Percentiles rank a stretch among this genome's conserved stretches.
Evolutionary conservation across 2,113 vertebrate genomes (phyloP).

Genomic region (Peromyscus polionotus): DNA sequence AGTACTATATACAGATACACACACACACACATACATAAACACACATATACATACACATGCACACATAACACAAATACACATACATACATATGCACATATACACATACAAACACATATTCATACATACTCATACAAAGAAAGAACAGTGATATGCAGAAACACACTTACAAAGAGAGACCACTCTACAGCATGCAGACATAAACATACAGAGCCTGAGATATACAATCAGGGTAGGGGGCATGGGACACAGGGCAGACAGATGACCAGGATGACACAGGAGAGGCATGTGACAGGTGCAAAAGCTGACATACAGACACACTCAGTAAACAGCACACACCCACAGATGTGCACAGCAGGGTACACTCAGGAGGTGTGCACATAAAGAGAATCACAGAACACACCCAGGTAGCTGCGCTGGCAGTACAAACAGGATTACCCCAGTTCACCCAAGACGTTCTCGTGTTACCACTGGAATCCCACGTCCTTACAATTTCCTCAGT

Average conservation of each 20-base stretch:
- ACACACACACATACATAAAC: not conserved
- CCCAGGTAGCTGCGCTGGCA: not conserved
- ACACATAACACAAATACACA: not conserved
- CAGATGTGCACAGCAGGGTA: not conserved
- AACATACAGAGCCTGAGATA: not conserved
- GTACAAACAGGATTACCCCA: not conserved
- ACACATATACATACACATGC: not conserved
- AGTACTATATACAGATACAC: not conserved
- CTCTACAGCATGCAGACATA: not conserved
- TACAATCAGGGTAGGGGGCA: too few species aligned
- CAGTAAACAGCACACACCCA: not conserved
- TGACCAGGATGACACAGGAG: not conserved
- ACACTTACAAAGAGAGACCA: not conserved
- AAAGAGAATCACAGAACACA: accelerated
- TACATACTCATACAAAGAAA: not conserved
- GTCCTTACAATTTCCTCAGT: not conserved
- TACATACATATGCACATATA: not conserved
- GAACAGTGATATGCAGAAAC: not conserved
- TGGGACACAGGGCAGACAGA: not conserved
- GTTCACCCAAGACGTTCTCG: not conserved
- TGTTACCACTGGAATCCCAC: not conserved
- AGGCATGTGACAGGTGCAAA: not conserved
- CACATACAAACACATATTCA: not conserved
- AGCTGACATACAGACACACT: not conserved
- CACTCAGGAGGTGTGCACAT: not conserved